phyloP scores from a whole-genome alignment of 2,113 vertebrate species.

The Reinhardtius hippoglossoides region DNA sequence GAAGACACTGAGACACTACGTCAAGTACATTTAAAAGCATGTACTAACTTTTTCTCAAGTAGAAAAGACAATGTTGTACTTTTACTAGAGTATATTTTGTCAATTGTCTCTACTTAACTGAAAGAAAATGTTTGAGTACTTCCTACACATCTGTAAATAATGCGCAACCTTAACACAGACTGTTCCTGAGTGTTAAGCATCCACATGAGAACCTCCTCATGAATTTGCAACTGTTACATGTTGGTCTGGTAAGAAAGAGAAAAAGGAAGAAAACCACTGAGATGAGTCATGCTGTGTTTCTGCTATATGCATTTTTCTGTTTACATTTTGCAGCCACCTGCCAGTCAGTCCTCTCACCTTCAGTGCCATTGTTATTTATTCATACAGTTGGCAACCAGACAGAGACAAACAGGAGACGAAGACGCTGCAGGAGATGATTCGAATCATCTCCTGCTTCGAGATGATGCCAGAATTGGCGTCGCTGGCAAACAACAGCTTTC shows the following conservation, averaged over 20 bases:
- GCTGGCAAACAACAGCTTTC: conserved; percentile 15
- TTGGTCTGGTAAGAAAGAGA: too few relatives aligned
- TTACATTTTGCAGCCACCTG: background rate
- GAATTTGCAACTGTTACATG: too few relatives aligned
- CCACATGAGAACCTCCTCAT: too few relatives aligned
- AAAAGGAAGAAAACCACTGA: background rate
- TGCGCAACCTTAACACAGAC: too few relatives aligned
- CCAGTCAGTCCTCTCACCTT: background rate
- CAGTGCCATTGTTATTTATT: conserved; percentile 9
- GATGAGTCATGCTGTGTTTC: background rate
- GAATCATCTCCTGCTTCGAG: too few relatives aligned
- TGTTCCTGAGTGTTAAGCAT: too few relatives aligned
- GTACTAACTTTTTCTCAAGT: too few relatives aligned
- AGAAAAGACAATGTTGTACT: too few relatives aligned
- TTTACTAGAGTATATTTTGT: too few relatives aligned
- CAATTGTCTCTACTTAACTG: too few relatives aligned
- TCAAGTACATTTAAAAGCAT: too few relatives aligned
- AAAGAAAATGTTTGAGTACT: background rate
- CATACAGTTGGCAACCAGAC: background rate
- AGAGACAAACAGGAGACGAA: background rate
- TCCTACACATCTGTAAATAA: background rate
- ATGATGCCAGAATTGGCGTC: background rate
- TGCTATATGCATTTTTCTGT: background rate
- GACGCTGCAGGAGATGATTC: background rate
- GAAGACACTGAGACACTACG: too few relatives aligned